phyloP scores from a whole-genome alignment of 2,113 vertebrate genomes.

The Otolemur garnettii region DNA sequence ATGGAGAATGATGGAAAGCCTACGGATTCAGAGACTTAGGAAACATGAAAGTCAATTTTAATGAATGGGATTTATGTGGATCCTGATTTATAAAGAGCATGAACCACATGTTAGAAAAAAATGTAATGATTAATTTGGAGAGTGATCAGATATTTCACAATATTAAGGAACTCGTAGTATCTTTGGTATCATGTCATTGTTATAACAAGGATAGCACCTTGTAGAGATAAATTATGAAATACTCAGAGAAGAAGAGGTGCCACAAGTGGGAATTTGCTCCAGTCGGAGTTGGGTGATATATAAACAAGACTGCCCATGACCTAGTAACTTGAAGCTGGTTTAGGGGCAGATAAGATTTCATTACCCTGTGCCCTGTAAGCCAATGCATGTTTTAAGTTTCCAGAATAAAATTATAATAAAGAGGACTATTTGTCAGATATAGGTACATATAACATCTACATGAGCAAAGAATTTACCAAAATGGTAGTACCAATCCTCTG shows the following conservation, averaged over 20 bases:
- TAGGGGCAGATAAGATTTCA: not conserved
- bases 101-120: not conserved
- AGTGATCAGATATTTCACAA: not conserved
- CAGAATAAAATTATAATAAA: not conserved
- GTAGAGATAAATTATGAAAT: not conserved
- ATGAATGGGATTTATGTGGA: not conserved
- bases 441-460: not conserved
- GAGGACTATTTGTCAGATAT: not conserved
- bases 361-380: not conserved
- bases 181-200: not conserved
- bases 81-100: not conserved
- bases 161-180: not conserved
- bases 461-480: not conserved
- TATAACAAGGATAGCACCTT: not conserved
- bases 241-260: not conserved
- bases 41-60: not conserved
- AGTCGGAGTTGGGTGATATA: not conserved
- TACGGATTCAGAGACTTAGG: not conserved
- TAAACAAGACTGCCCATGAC: not conserved
- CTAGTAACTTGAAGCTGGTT: not conserved
- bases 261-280: too few relatives aligned
- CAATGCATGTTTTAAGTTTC: not conserved
- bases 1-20: not conserved
- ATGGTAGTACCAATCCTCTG: not conserved
- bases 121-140: not conserved